phyloP scores from a whole-genome alignment of 2,888 invertebrate genomes.

The Taenaris catops region DNA sequence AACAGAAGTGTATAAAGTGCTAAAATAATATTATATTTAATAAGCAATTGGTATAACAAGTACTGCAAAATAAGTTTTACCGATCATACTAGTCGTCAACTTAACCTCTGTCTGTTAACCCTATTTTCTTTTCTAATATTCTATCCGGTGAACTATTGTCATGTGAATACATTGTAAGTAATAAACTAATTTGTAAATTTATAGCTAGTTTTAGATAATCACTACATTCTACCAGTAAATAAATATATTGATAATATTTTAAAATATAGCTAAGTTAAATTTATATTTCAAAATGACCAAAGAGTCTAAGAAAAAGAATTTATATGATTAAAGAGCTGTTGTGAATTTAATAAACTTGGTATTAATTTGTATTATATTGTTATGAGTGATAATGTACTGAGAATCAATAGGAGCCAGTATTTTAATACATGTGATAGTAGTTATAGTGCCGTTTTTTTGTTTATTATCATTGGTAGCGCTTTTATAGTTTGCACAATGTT shows the following conservation, averaged over 20 bases:
- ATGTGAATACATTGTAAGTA: slow-evolving; percentile 9
- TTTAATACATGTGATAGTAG: slow-evolving; percentile 76
- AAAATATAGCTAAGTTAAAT: slow-evolving; percentile 8
- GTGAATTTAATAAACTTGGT: slow-evolving; percentile 49
- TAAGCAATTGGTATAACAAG: slow-evolving; percentile 10
- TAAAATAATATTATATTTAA: slow-evolving; percentile 27
- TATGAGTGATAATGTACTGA: slow-evolving; percentile 42
- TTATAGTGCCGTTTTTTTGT: slow-evolving; percentile 30
- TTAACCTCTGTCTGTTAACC: slow-evolving; percentile 11
- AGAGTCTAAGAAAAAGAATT: slow-evolving; percentile 47
- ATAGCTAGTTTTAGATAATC: slow-evolving; percentile 21
- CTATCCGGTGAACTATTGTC: slow-evolving; percentile 12
- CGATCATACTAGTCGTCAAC: slow-evolving; percentile 27
- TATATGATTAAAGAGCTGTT: slow-evolving; percentile 43
- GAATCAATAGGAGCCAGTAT: slow-evolving; percentile 60
- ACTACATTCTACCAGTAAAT: slow-evolving; percentile 11
- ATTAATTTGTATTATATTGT: slow-evolving; percentile 46
- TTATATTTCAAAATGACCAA: slow-evolving; percentile 49
- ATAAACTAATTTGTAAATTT: slow-evolving; percentile 11
- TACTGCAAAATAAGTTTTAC: not conserved
- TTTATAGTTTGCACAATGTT: slow-evolving; percentile 21
- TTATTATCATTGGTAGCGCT: slow-evolving; percentile 30
- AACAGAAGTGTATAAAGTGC: slow-evolving; percentile 55
- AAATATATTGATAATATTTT: slow-evolving; percentile 16
- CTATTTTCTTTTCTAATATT: slow-evolving; percentile 17